Evolutionary conservation across 1,140 invertebrate species (phyloP).

Genomic region (Kradibia gibbosae): DNA sequence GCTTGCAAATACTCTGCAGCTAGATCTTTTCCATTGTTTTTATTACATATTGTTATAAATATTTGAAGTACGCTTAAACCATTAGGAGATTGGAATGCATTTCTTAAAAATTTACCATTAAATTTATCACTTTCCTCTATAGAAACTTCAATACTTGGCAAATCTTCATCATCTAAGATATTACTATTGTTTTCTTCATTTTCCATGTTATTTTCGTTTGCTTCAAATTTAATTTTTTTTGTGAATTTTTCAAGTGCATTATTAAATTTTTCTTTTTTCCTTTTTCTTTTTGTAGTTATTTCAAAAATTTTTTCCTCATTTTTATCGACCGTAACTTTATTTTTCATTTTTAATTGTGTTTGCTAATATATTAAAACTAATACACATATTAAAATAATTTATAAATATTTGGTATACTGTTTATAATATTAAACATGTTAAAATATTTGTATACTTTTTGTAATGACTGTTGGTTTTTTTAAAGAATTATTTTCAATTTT

Average conservation of each 20-base stretch:
- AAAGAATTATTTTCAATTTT: no score
- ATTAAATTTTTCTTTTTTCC: conserved; percentile 5
- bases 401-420: no score
- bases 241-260: background rate
- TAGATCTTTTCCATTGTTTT: conserved; percentile 70
- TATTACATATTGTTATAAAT: conserved; percentile 56
- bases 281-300: conserved; percentile 20
- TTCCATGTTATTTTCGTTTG: conserved; percentile 12
- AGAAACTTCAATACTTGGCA: conserved; percentile 9
- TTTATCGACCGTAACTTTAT: background rate
- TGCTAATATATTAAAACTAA: no score
- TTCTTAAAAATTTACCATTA: conserved; percentile 55
- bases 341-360: conserved; percentile 14
- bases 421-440: no score
- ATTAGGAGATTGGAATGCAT: conserved; percentile 50
- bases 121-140: conserved; percentile 52
- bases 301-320: background rate
- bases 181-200: conserved; percentile 3
- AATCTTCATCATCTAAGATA: conserved; percentile 32
- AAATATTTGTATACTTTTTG: no score
- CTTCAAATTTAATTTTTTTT: conserved; percentile 30
- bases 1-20: conserved; percentile 78
- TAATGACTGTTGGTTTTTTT: no score
- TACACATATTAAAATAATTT: no score
- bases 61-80: conserved; percentile 49